Base-by-base conservation (phyloP, 1,140 invertebrate genomes). In the Drosophila nigromelanica region DNA sequence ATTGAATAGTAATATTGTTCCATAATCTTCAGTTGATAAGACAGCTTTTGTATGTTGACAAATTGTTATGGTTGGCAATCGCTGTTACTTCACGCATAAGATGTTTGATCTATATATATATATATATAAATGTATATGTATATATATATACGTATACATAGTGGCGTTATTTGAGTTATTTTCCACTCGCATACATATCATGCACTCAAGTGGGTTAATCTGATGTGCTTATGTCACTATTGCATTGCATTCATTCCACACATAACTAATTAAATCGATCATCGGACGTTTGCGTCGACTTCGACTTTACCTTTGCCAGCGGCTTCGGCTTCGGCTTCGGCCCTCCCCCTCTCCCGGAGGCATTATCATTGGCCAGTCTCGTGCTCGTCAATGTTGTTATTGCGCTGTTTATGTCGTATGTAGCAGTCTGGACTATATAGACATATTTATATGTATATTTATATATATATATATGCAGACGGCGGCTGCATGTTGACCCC, bases 291-390 rank as follows among this genome's bases (percentile, higher is more conserved):
- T 15, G 59, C 47, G 8, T 7, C 15, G 63, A 37, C 54, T 67
- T 39, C 12, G 63, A 30, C 35, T 47, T 33, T 60, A 60, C 55
- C 55, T 68, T 59, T 59, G 37, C 12, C 14, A 43, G n/a, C 21
- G 12, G 27, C 51, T 21, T 10, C 18, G 7, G 15, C 63, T 33
- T 10, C 18, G 12, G 0, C 27, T 27, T 24, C 21, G 0, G 18
- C 21, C 15, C 54, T 8, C n/a, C 33, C 15, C n/a, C 14, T 55
- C 21, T 30, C 40, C 14, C 37, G 39, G 7, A 21, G 47, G 55
- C 73, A 81, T 81, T 80, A 81, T 77, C 81, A 71, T 58, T 68
- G 45, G 43, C 33, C 54, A 75, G 80, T 85, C 81, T 86, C 77
- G 81, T 80, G 81, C 50, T 78, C 33, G 21, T 15, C 48, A 73